Conservation (phyloP, 37 sponge, comb jelly and placozoan genomes). For the Petrosia ficiformis region DNA sequence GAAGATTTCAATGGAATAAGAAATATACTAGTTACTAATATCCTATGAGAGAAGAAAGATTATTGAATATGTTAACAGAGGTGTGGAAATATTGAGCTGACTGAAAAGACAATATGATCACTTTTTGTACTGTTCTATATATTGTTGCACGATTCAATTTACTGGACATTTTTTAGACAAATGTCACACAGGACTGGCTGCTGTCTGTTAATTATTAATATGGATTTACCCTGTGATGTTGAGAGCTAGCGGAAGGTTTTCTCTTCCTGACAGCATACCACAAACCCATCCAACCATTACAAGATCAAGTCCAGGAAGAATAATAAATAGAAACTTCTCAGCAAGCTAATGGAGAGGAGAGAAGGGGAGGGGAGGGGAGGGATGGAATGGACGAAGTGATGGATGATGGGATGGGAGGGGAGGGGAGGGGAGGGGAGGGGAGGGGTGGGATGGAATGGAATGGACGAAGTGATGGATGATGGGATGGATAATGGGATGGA, state of each 20-base stretch:
- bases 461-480: too few relatives aligned
- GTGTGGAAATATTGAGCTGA: too few relatives aligned
- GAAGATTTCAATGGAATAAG: constrained; percentile 65
- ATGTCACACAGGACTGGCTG: too few relatives aligned
- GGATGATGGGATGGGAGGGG: neutral
- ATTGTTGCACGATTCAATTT: too few relatives aligned
- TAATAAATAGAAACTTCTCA: constrained; percentile 34
- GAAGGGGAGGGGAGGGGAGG: neutral
- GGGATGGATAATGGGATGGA: too few relatives aligned
- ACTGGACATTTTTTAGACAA: too few relatives aligned
- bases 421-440: neutral
- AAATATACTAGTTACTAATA: constrained; percentile 44
- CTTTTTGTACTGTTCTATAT: too few relatives aligned
- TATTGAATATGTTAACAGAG: too few relatives aligned
- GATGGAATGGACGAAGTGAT: neutral
- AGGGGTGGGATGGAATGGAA: too few relatives aligned
- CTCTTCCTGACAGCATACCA: constrained; percentile 55
- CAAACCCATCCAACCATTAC: constrained; percentile 60
- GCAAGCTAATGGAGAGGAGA: constrained; percentile 4
- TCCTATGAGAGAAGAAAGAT: constrained; percentile 16
- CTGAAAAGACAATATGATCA: neutral
- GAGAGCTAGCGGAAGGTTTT: constrained; percentile 37
- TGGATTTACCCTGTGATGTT: constrained; percentile 52
- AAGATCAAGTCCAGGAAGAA: constrained; percentile 45
- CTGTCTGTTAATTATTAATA: too few relatives aligned